Conservation (phyloP, 2,113 vertebrate species). For the Callipepla californica region DNA sequence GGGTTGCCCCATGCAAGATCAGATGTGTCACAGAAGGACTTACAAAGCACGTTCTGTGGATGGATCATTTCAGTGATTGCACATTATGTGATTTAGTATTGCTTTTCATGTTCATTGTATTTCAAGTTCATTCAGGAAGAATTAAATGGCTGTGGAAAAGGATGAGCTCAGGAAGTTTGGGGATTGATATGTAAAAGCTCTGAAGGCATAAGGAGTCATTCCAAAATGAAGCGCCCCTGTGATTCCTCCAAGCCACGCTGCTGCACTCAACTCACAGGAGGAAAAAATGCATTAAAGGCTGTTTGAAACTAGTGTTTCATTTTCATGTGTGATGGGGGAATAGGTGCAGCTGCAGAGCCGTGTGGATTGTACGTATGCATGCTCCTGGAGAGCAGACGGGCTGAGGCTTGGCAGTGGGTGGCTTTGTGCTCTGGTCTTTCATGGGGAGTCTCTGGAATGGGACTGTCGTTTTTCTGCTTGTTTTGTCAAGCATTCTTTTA, state of each 20-base stretch:
- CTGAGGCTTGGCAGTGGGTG: background rate
- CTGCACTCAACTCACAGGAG: background rate
- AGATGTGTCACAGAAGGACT: accelerated
- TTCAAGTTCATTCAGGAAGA: background rate
- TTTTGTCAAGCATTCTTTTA: background rate
- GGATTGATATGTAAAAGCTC: background rate
- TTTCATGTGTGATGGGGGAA: background rate
- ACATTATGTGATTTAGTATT: background rate
- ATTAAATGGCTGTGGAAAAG: background rate
- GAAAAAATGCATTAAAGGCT: background rate
- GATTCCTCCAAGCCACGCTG: background rate
- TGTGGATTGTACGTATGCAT: accelerated
- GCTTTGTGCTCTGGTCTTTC: background rate
- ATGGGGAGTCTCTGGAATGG: background rate
- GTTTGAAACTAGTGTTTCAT: background rate
- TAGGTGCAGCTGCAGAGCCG: background rate
- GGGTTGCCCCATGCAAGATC: background rate
- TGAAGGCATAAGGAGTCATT: background rate
- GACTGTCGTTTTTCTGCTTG: background rate
- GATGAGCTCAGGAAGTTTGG: background rate
- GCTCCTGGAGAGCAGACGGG: background rate
- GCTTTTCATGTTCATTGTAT: background rate
- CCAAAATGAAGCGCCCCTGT: background rate
- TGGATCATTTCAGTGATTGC: background rate
- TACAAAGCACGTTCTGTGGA: background rate